phyloP scores from a whole-genome alignment of 2,888 invertebrate species.

The Clepsis dumicolana region DNA sequence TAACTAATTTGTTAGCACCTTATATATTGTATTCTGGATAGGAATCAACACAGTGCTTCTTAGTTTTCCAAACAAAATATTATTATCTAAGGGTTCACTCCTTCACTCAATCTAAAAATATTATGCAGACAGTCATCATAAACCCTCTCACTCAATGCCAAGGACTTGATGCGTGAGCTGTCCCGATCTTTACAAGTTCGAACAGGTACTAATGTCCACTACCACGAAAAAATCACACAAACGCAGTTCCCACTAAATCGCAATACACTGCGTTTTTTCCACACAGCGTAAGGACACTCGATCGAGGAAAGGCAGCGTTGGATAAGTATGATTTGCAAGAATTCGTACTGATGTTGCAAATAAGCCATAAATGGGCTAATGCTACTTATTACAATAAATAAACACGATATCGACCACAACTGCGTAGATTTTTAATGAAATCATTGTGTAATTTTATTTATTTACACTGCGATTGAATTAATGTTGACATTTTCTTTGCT shows the following conservation, averaged over 20 bases:
- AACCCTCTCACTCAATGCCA: conserved; percentile 45
- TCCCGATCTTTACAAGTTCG: conserved; percentile 57
- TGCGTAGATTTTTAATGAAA: conserved; percentile 49
- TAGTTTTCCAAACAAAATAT: no score
- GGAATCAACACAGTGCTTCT: no score
- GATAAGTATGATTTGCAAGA: not conserved
- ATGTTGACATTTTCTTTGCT: conserved; percentile 21
- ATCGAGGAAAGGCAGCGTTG: conserved; percentile 14
- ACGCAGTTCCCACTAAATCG: not conserved
- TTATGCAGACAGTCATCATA: conserved; percentile 48
- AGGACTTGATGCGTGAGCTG: conserved; percentile 56
- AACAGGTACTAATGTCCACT: conserved; percentile 56
- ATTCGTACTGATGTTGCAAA: not conserved
- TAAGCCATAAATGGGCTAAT: conserved; percentile 14
- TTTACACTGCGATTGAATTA: conserved; percentile 10
- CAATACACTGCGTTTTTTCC: conserved; percentile 41
- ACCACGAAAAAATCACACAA: conserved; percentile 39
- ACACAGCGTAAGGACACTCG: conserved; percentile 1
- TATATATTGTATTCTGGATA: no score
- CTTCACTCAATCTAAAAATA: conserved; percentile 44
- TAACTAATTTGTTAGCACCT: no score
- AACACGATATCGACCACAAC: conserved; percentile 44
- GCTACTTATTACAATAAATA: conserved; percentile 37
- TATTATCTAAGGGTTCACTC: conserved; percentile 13
- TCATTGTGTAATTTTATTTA: conserved; percentile 47